Percentiles rank a stretch among this genome's conserved stretches.
Evolutionary conservation across 2,113 vertebrate species (phyloP).

Genomic region (Athene cunicularia): DNA sequence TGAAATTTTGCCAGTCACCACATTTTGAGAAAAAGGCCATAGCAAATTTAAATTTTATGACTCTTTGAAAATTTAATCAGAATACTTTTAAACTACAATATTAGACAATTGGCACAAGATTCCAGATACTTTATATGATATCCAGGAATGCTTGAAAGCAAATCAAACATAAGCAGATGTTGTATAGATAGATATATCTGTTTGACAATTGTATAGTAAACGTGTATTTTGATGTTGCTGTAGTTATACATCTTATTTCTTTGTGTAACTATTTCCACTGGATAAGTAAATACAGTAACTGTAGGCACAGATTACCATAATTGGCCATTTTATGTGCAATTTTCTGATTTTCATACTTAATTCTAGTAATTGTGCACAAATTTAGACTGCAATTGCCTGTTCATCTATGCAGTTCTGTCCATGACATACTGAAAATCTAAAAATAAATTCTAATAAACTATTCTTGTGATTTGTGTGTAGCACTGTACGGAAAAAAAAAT

Average conservation of each 20-base stretch:
- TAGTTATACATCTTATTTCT: not conserved
- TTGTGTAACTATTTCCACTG: not conserved
- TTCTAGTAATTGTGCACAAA: not conserved
- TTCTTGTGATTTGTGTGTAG: not conserved
- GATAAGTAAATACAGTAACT: not conserved
- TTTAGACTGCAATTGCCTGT: not conserved
- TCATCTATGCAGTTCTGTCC: not conserved
- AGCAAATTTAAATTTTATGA: not conserved
- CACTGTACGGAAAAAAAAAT: not conserved
- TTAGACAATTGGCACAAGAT: not conserved
- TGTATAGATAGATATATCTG: not conserved
- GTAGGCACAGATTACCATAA: not conserved
- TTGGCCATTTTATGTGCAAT: not conserved
- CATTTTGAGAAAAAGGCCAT: not conserved
- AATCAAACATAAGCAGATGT: not conserved
- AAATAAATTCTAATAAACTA: not conserved
- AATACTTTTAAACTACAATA: not conserved
- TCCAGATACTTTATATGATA: not conserved
- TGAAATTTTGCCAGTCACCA: not conserved
- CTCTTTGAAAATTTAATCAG: not conserved
- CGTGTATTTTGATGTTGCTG: not conserved
- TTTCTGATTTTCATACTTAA: constrained; percentile 2
- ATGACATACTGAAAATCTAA: not conserved
- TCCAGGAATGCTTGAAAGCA: not conserved
- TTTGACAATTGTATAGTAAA: not conserved